Evolutionary conservation across 2,888 invertebrate species (phyloP).

Genomic region (Allygus modestus): DNA sequence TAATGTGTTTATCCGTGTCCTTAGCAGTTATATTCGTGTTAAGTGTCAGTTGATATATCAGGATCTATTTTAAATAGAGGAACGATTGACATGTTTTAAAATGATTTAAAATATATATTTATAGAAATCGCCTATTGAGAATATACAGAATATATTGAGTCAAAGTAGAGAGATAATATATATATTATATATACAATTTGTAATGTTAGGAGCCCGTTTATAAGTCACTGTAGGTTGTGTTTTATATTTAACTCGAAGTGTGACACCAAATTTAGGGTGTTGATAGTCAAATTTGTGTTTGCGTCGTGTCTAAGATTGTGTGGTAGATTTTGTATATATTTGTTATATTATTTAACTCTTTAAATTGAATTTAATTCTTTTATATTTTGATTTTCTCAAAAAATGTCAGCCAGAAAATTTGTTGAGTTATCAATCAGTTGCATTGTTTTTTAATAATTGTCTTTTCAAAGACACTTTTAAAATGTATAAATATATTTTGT

Average conservation of each 20-base stretch:
- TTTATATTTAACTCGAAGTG: constrained; percentile 58
- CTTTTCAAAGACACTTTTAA: not conserved
- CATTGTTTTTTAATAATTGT: not conserved
- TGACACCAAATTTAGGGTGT: constrained; percentile 59
- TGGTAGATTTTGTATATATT: constrained; percentile 50
- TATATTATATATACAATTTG: constrained; percentile 55
- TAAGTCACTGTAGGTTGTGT: constrained; percentile 63
- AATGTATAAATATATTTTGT: not conserved
- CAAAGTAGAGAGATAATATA: constrained; percentile 56
- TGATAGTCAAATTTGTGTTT: constrained; percentile 49
- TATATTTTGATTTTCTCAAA: not conserved
- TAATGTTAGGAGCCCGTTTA: constrained; percentile 59
- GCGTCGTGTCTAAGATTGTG: not conserved
- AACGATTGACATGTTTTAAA: constrained; percentile 45
- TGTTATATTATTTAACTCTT: constrained; percentile 34
- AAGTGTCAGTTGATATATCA: constrained; percentile 52
- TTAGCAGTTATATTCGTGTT: constrained; percentile 46
- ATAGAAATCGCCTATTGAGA: constrained; percentile 61
- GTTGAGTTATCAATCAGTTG: not conserved
- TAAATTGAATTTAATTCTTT: not conserved
- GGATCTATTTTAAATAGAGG: constrained; percentile 60
- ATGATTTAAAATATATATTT: constrained; percentile 60
- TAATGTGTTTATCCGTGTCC: constrained; percentile 54
- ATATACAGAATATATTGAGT: constrained; percentile 44
- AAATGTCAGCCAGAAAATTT: not conserved